Percentiles rank a stretch among this genome's conserved stretches.
Evolutionary conservation across 2,113 vertebrate species (phyloP).

Genomic region (Onychostruthus taczanowskii): DNA sequence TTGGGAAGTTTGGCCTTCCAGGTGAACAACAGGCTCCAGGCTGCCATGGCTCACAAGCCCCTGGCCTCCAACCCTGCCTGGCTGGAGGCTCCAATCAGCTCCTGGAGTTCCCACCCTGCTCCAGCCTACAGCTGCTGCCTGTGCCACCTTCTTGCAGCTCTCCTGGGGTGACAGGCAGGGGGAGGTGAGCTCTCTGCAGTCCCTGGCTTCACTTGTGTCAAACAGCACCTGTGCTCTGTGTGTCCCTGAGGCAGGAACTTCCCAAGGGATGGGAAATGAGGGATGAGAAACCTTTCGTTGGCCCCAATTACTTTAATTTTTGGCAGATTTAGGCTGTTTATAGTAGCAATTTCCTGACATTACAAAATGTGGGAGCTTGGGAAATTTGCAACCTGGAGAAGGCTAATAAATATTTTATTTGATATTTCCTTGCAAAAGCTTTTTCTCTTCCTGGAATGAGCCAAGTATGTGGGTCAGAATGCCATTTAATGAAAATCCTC

Average conservation of each 20-base stretch:
- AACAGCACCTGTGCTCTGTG: neutral
- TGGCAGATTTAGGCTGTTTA: neutral
- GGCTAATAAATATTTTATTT: constrained; percentile 24
- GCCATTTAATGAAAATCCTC: neutral
- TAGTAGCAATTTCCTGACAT: constrained; percentile 19
- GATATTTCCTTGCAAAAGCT: neutral
- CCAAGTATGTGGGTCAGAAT: neutral
- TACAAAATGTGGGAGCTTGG: neutral
- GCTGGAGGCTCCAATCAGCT: accelerated
- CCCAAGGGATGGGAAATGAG: neutral
- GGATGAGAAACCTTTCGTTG: neutral
- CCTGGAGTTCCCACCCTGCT: neutral
- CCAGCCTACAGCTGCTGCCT: neutral
- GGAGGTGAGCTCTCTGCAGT: neutral
- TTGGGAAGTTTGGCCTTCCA: neutral
- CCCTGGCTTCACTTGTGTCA: accelerated
- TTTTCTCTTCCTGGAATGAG: neutral
- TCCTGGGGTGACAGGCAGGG: accelerated
- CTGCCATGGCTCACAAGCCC: neutral
- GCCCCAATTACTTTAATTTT: neutral
- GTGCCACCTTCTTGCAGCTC: accelerated
- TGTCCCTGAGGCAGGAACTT: neutral
- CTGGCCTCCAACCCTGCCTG: neutral
- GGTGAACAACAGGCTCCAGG: neutral
- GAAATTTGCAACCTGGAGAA: neutral